Evolutionary conservation across 2,888 invertebrate genomes (phyloP).

Genomic region (Boloria euphrosyne): DNA sequence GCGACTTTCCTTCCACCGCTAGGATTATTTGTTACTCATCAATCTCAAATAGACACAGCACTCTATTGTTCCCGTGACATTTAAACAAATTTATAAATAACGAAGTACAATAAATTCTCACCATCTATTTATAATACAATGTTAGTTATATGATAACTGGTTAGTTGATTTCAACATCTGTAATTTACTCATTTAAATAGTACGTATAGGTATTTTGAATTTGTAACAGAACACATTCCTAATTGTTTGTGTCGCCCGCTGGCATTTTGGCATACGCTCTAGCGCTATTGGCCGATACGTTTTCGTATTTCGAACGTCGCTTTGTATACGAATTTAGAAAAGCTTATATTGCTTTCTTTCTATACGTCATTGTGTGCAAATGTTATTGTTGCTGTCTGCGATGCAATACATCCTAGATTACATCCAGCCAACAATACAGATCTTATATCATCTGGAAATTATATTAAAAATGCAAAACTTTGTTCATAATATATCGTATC

Average conservation of each 20-base stretch:
- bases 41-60: conserved; percentile 76
- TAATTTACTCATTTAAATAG: conserved; percentile 52
- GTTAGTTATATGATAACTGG: conserved; percentile 7
- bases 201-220: conserved; percentile 60
- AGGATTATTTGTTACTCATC: conserved; percentile 76
- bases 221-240: conserved; percentile 75
- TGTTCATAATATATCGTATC: conserved; percentile 7
- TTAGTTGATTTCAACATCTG: conserved; percentile 44
- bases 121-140: conserved; percentile 57
- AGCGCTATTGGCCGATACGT: conserved; percentile 69
- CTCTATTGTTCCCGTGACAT: conserved; percentile 80
- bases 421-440: conserved; percentile 5
- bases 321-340: conserved; percentile 80
- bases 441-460: not conserved
- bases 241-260: conserved; percentile 70
- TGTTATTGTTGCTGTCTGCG: conserved; percentile 72
- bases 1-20: conserved; percentile 65
- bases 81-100: conserved; percentile 77
- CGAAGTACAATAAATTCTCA: conserved; percentile 55
- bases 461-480: not conserved
- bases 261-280: conserved; percentile 75
- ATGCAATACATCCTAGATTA: conserved; percentile 37
- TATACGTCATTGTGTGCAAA: conserved; percentile 74
- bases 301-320: conserved; percentile 73
- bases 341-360: conserved; percentile 74